These are phyloP conservation scores for Sandelia bainsii DNA, from an alignment of 2,797 vertebrate species.

Conservation along the genomic window DNA sequence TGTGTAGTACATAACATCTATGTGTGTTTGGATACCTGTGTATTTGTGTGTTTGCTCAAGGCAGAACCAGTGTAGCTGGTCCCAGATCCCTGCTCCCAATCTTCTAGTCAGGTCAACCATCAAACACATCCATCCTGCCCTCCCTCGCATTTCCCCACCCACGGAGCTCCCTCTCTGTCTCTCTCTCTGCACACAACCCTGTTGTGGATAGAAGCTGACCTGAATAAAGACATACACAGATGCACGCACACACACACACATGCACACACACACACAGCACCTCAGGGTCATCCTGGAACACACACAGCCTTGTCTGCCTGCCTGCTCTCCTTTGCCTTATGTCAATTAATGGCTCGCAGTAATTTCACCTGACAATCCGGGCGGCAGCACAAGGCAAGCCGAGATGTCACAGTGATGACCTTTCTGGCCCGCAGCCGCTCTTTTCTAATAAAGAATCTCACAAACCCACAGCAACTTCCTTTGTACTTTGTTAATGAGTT, in stretches of 20 bases:
- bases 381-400: constrained; percentile 88
- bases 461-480: constrained; percentile 92
- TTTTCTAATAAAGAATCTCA: constrained; percentile 94
- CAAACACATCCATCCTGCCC: constrained; percentile 89
- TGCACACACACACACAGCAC: constrained; percentile 64
- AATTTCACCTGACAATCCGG: constrained; percentile 98
- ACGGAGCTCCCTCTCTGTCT: constrained; percentile 51
- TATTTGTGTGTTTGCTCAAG: constrained; percentile 73
- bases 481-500: constrained; percentile 99
- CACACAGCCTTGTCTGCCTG: constrained; percentile 82
- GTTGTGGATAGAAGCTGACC: constrained; percentile 76
- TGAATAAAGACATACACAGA: constrained; percentile 61
- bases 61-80: constrained; percentile 76
- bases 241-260: constrained; percentile 22
- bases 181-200: constrained; percentile 58
- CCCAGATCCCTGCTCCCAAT: constrained; percentile 94
- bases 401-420: constrained; percentile 97
- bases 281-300: constrained; percentile 83
- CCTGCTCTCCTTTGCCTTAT: constrained; percentile 89
- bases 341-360: constrained; percentile 96
- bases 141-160: constrained; percentile 75
- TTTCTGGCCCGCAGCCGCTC: constrained; percentile 93
- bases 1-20: constrained; percentile 51
- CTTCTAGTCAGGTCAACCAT: constrained; percentile 99
- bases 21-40: constrained; percentile 46